Evolutionary conservation across 2,888 invertebrate species (phyloP), one percentile per base, ranked within the genome.

Genomic region (Drosophila mimetica): DNA sequence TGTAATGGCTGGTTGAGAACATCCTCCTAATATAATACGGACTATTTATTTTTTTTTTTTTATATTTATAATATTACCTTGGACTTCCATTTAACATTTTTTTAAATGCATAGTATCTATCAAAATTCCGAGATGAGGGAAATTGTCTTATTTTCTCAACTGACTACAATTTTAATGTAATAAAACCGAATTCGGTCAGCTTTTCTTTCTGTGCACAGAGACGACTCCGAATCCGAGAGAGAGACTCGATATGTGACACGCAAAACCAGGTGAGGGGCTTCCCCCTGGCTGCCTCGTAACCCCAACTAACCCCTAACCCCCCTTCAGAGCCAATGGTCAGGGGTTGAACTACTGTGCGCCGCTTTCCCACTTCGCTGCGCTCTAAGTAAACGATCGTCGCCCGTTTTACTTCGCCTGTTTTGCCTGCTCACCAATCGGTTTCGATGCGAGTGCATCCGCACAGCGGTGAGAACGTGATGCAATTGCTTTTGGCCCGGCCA

Each of bases 291-390:
- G 11, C 9, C 20, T 3, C 14, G 8, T 22, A 14, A 5, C 11
- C 8, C 18, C 52, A 2, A 6, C 18, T 1, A 20, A 7, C 20
- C 16, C 22, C 22, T 14, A 2, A 25, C 18, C 42, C 42, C 11
- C 7, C 30, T 30, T 36, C 14, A 4, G 22, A 25, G 8, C 20
- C 22, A 25, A 18, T 67, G 86, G 84, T 84, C 81, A 80, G 84
- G 81, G 81, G 86, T 86, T 41, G 36, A 37, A 41, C 60, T 53
- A 69, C 75, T 57, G 57, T 63, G 60, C 7, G 52, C 32, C 44
- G 80, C 63, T 71, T 79, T 83, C 73, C 59, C 53, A 77, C 73
- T 54, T 77, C 71, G 18, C 73, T 67, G 25, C 28, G 60, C 52
- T 36, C 14, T 58, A 55, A 58, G 67, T 42, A 46, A 46, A 46